Evolutionary conservation across 2,113 vertebrate genomes (phyloP).

Genomic region (Sylvilagus bachmani): DNA sequence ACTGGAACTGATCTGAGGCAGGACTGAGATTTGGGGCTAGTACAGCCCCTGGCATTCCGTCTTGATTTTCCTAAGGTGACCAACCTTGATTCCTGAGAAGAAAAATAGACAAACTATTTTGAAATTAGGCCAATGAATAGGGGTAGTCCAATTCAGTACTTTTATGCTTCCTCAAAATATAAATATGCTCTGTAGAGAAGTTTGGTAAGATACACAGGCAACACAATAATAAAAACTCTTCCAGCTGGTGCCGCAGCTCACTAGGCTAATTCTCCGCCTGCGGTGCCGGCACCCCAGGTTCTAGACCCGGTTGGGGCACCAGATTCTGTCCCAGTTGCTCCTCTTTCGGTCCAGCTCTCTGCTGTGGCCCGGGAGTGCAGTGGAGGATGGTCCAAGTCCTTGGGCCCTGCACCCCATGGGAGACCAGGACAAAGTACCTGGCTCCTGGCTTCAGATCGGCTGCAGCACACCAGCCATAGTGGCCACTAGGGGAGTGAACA

Average conservation of each 20-base stretch:
- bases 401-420: too few species aligned
- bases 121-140: background rate
- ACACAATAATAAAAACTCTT: background rate
- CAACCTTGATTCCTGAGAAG: conserved; percentile 65
- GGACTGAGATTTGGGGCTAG: background rate
- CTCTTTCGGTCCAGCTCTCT: too few species aligned
- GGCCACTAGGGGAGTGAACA: too few species aligned
- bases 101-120: background rate
- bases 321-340: too few species aligned
- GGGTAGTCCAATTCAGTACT: conserved; percentile 17
- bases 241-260: too few species aligned
- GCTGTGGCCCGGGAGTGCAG: too few species aligned
- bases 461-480: rapidly evolving
- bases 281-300: too few species aligned
- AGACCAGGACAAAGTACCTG: too few species aligned
- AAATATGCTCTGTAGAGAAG: background rate
- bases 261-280: too few species aligned
- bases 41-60: background rate
- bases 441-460: too few species aligned
- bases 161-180: background rate
- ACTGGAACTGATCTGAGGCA: background rate
- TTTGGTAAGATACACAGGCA: background rate
- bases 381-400: too few species aligned
- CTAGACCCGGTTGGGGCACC: too few species aligned
- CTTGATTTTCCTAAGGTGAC: conserved; percentile 17